A percentile compares a stretch with the other conserved stretches of the same genome.
phyloP scores from a whole-genome alignment of 2,797 vertebrate species.

The Bothrops alternatus region DNA sequence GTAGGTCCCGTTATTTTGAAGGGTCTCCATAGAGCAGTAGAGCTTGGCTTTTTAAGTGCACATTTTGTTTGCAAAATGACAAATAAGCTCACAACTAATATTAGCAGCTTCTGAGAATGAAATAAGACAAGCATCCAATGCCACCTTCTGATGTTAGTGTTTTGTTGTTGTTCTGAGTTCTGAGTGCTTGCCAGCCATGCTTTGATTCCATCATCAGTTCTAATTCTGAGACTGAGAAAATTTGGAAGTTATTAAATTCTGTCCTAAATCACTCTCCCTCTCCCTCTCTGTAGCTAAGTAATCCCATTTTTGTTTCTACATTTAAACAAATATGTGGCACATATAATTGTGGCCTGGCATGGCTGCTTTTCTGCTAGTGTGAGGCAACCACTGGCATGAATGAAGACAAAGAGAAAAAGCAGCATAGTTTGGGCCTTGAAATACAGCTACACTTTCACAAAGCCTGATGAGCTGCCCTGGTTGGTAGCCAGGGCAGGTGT shows the following conservation, averaged over 20 bases:
- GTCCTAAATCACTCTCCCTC: background rate
- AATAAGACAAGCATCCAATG: background rate
- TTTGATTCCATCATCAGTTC: background rate
- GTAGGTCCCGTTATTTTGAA: background rate
- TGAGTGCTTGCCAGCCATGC: accelerated
- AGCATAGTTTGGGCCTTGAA: background rate
- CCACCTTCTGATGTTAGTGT: accelerated
- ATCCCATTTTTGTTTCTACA: background rate
- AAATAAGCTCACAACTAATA: slow-evolving; percentile 1
- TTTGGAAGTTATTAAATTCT: background rate
- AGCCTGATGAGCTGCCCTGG: background rate
- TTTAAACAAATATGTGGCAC: background rate
- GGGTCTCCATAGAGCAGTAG: slow-evolving; percentile 22
- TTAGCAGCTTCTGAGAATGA: slow-evolving; percentile 12
- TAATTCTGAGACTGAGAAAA: background rate
- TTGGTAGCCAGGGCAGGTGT: background rate
- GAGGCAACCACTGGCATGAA: background rate
- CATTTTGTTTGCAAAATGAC: background rate
- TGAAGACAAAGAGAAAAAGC: background rate
- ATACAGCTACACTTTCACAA: background rate
- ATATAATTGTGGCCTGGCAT: background rate
- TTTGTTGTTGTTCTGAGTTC: background rate
- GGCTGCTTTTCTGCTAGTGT: background rate
- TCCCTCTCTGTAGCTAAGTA: background rate
- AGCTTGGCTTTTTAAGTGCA: slow-evolving; percentile 30